Conservation (phyloP, 92 coral and sea anemone species). For the Diadumene lineata region DNA sequence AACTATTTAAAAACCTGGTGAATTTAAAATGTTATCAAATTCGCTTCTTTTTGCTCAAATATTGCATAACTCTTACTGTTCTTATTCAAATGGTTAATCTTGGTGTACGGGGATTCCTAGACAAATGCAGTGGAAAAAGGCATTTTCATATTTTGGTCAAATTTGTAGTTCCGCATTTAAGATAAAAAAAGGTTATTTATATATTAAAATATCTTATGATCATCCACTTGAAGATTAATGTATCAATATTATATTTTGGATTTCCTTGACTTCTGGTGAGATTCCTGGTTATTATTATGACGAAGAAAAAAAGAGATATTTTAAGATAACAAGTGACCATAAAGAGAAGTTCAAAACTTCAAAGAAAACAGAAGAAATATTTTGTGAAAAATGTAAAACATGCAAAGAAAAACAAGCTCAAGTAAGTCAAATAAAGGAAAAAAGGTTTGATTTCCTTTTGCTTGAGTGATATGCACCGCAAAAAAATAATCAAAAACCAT, state of each 20-base stretch:
- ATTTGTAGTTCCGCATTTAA: neutral
- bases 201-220: neutral
- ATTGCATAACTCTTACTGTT: too few species aligned
- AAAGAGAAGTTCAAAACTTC: conserved; percentile 12
- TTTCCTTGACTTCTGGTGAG: conserved; percentile 28
- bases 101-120: too few species aligned
- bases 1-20: too few species aligned
- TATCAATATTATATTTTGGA: neutral
- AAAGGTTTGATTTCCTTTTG: too few species aligned
- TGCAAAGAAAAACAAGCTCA: neutral
- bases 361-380: neutral
- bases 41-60: too few species aligned
- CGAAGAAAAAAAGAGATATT: conserved; percentile 79
- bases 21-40: too few species aligned
- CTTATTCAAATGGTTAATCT: too few species aligned
- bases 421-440: conserved; percentile 1
- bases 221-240: neutral
- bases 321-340: conserved; percentile 59
- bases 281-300: conserved; percentile 90
- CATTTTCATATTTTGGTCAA: too few species aligned
- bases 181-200: neutral
- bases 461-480: too few species aligned
- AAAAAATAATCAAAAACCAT: too few species aligned
- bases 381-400: conserved; percentile 22
- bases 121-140: too few species aligned